Conservation (phyloP, 2,113 vertebrate genomes). For the Nothocercus nigrocapillus region DNA sequence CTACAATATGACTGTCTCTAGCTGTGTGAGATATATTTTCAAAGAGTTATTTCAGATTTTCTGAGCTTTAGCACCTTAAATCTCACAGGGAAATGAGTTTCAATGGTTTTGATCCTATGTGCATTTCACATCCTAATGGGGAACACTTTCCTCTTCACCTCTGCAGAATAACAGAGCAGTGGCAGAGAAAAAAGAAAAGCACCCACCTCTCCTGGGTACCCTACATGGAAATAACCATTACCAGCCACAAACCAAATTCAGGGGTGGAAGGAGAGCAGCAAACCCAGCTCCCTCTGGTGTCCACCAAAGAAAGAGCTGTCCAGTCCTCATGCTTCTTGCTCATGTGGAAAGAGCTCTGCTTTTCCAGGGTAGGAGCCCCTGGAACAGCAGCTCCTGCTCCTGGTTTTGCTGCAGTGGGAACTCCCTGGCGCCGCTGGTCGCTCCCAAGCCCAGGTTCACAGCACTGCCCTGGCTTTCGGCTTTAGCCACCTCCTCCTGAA, state of each 20-base stretch:
- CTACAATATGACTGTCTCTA: background rate
- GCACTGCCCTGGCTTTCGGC: background rate
- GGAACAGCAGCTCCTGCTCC: background rate
- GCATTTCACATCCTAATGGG: background rate
- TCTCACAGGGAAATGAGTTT: slow-evolving; percentile 60
- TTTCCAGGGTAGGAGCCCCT: background rate
- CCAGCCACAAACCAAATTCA: background rate
- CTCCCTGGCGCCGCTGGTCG: background rate
- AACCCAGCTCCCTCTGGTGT: slow-evolving; percentile 28
- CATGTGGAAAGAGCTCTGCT: background rate
- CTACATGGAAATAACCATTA: background rate
- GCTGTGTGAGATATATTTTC: slow-evolving; percentile 17
- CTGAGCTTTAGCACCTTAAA: slow-evolving; percentile 54
- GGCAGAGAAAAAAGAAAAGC: background rate
- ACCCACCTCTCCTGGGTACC: background rate
- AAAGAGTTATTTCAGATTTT: slow-evolving; percentile 47
- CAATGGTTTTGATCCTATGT: slow-evolving; percentile 50
- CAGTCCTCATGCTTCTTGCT: background rate
- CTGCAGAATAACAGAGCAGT: background rate
- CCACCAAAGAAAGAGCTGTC: background rate
- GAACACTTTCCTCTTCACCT: background rate
- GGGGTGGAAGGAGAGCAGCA: background rate
- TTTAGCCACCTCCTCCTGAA: background rate
- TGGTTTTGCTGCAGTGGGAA: background rate
- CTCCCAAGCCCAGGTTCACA: background rate